phyloP scores from a whole-genome alignment of 2,888 invertebrate species.

The Pedicia rivosa region DNA sequence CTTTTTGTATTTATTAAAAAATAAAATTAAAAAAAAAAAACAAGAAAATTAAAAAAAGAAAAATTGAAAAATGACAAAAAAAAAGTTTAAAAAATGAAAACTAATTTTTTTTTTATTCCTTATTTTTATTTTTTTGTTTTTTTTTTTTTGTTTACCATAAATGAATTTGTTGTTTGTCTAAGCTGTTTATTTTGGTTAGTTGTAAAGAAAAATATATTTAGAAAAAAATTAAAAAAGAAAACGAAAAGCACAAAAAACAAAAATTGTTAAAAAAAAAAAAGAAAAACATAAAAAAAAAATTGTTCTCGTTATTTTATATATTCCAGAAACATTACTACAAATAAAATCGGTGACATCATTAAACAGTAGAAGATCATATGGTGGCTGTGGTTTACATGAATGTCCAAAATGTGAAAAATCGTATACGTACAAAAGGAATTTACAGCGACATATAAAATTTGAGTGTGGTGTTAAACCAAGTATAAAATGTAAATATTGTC shows the following conservation, averaged over 20 bases:
- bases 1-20: background rate
- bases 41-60: too few species aligned
- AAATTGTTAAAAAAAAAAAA: too few species aligned
- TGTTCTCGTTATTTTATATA: constrained; percentile 3
- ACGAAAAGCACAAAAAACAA: too few species aligned
- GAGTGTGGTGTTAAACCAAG: constrained; percentile 41
- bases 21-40: too few species aligned
- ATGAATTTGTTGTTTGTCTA: background rate
- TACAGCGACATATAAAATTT: constrained; percentile 38
- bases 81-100: too few species aligned
- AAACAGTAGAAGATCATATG: too few species aligned
- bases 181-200: background rate
- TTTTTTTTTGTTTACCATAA: constrained; percentile 1
- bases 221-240: background rate
- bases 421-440: constrained; percentile 40
- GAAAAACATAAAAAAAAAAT: too few species aligned
- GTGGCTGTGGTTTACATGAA: too few species aligned
- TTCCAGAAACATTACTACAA: constrained; percentile 14
- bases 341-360: constrained; percentile 28
- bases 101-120: background rate
- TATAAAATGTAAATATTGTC: constrained; percentile 37
- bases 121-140: constrained; percentile 5
- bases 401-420: constrained; percentile 39
- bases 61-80: too few species aligned
- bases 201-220: background rate